Percentiles rank a stretch among this genome's conserved stretches.
Evolutionary conservation across 2,797 vertebrate species (phyloP).

Genomic region (Amblyraja radiata): DNA sequence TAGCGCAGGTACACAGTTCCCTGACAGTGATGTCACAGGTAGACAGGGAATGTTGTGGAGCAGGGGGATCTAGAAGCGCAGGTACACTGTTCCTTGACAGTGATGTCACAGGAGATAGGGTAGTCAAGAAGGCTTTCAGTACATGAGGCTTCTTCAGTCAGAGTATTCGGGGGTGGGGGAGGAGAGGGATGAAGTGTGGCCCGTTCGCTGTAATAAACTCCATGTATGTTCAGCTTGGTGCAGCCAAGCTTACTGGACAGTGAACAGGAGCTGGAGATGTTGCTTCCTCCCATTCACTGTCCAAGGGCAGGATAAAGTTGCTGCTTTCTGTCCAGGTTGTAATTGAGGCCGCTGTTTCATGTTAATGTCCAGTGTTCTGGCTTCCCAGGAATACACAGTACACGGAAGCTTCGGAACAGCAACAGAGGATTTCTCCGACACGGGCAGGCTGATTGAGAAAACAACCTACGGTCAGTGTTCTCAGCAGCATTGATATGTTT

Average conservation of each 20-base stretch:
- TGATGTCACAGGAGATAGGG: no score
- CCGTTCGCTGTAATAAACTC: neutral
- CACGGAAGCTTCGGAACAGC: constrained; percentile 78
- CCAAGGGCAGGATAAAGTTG: neutral
- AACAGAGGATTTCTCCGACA: constrained; percentile 74
- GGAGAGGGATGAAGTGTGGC: no score
- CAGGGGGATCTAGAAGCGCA: no score
- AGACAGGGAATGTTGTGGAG: no score
- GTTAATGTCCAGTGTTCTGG: neutral
- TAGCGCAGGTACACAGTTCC: no score
- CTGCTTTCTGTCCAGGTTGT: neutral
- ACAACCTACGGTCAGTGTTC: constrained; percentile 74
- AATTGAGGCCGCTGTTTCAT: neutral
- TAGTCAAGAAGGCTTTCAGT: no score
- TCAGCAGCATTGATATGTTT: neutral
- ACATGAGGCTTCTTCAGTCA: no score
- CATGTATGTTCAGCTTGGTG: neutral
- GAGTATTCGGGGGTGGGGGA: no score
- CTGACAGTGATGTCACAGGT: no score
- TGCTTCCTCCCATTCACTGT: neutral
- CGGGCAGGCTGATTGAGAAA: constrained; percentile 73
- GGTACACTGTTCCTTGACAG: no score
- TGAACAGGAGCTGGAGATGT: neutral
- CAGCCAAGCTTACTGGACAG: neutral
- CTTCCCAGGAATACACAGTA: constrained; percentile 74